Percentiles rank a stretch among this genome's conserved stretches.
phyloP scores from a whole-genome alignment of 2,113 vertebrate species.

The Mionectes macconnelli region DNA sequence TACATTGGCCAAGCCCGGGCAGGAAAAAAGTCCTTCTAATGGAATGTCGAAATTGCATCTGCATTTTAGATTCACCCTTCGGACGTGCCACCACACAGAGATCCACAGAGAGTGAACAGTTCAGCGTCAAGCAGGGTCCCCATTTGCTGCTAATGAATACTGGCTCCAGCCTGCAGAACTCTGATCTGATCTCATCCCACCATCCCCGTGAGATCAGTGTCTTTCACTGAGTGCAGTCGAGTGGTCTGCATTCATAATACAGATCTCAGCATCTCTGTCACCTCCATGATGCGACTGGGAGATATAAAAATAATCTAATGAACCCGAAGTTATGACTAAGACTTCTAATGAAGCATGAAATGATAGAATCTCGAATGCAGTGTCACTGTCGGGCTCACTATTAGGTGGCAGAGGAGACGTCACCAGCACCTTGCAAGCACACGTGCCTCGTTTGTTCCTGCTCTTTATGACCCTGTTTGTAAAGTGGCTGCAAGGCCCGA shows the following conservation, averaged over 20 bases:
- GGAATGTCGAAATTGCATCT: neutral
- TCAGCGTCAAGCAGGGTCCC: neutral
- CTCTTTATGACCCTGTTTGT: neutral
- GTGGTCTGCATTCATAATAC: neutral
- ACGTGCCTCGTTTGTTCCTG: fast-evolving
- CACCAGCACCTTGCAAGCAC: neutral
- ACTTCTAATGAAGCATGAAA: neutral
- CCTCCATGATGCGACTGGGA: neutral
- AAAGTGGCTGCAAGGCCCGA: neutral
- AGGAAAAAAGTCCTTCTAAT: neutral
- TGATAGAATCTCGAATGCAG: neutral
- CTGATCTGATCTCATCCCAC: neutral
- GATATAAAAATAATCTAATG: neutral
- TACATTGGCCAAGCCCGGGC: neutral
- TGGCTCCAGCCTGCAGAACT: neutral
- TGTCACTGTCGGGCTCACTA: fast-evolving
- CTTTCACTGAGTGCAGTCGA: neutral
- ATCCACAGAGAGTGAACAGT: neutral
- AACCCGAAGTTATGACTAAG: neutral
- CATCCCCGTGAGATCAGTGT: neutral
- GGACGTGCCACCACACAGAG: neutral
- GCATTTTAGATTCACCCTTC: neutral
- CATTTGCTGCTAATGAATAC: neutral
- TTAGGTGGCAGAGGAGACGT: neutral
- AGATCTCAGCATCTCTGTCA: neutral